Percentiles rank a stretch among this genome's conserved stretches.
Evolutionary conservation across 1,140 invertebrate genomes (phyloP).

Genomic region (Prorops nasuta): DNA sequence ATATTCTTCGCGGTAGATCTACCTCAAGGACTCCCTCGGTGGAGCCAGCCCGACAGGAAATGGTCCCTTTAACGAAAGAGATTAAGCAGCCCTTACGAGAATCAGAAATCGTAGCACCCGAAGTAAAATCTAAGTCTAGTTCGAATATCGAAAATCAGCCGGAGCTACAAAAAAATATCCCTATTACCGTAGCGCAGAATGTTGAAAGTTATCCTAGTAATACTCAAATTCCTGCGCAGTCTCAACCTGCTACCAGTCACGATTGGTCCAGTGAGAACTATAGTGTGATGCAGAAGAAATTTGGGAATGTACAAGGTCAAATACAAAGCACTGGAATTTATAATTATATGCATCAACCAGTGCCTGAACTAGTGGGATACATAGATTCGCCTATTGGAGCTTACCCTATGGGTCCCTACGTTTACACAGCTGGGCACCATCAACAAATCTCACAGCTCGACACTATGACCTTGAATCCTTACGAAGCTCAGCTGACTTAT

Average conservation of each 20-base stretch:
- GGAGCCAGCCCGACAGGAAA: slow-evolving; percentile 18
- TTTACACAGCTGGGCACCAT: slow-evolving; percentile 31
- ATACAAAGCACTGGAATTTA: slow-evolving; percentile 36
- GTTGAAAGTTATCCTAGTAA: background rate
- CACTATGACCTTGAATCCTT: slow-evolving; percentile 26
- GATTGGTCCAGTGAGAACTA: slow-evolving; percentile 33
- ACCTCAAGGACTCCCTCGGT: slow-evolving; percentile 27
- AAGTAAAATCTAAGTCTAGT: background rate
- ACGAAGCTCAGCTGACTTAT: slow-evolving; percentile 30
- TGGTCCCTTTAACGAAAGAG: slow-evolving; percentile 22
- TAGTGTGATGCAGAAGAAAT: slow-evolving; percentile 15
- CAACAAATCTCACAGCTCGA: slow-evolving; percentile 34
- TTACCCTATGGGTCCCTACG: slow-evolving; percentile 42
- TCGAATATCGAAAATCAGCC: background rate
- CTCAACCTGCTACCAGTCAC: no score
- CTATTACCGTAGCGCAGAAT: background rate
- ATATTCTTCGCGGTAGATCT: slow-evolving; percentile 69
- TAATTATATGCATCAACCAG: slow-evolving; percentile 52
- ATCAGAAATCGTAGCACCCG: background rate
- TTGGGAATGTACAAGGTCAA: slow-evolving; percentile 13
- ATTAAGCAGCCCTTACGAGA: background rate
- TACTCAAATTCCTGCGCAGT: background rate
- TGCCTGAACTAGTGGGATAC: slow-evolving; percentile 57
- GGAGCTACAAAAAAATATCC: background rate
- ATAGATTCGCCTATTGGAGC: slow-evolving; percentile 52